Conservation (phyloP, 2,888 invertebrate species). For the Leptinotarsa rubiginosa region DNA sequence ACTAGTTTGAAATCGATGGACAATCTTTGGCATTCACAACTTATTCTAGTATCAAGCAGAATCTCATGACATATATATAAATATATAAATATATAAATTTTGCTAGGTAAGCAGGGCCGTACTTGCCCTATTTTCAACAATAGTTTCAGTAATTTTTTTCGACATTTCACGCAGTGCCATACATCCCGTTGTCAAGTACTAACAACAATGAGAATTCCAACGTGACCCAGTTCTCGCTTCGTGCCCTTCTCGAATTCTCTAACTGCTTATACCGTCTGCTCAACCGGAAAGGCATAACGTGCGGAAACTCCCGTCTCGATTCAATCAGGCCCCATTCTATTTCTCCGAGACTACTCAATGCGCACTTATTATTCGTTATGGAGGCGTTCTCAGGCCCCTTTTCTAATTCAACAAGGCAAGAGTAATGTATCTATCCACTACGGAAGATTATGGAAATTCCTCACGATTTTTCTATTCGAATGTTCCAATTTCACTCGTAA, state of each 20-base stretch:
- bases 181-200: neutral
- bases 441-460: slow-evolving; percentile 34
- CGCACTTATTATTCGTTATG: slow-evolving; percentile 54
- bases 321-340: slow-evolving; percentile 61
- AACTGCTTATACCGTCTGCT: slow-evolving; percentile 53
- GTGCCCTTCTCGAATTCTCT: slow-evolving; percentile 24
- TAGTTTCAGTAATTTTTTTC: no score
- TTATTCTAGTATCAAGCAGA: no score
- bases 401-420: slow-evolving; percentile 38
- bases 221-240: slow-evolving; percentile 2
- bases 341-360: slow-evolving; percentile 55
- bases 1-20: no score
- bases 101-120: no score
- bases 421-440: slow-evolving; percentile 38
- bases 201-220: neutral
- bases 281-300: slow-evolving; percentile 61
- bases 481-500: slow-evolving; percentile 26
- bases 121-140: no score
- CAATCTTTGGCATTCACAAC: no score
- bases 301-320: slow-evolving; percentile 62
- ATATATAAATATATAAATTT: no score
- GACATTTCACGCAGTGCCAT: no score
- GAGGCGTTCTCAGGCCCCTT: slow-evolving; percentile 33
- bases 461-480: slow-evolving; percentile 31
- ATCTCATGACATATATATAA: no score